Evolutionary conservation across 2,113 vertebrate genomes (phyloP).

Genomic region (Cricetomys ansorgei): DNA sequence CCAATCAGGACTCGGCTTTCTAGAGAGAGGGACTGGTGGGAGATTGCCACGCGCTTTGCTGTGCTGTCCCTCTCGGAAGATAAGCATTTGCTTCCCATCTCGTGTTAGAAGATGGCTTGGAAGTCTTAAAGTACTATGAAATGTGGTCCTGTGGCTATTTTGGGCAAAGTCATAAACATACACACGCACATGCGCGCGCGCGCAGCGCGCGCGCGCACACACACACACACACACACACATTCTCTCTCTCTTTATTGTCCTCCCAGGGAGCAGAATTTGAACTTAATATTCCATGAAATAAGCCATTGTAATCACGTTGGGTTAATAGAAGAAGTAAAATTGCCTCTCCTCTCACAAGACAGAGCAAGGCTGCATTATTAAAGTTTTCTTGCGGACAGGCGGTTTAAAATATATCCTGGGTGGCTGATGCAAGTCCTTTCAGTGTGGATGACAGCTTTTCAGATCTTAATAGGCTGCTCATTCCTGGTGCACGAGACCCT

Average conservation of each 20-base stretch:
- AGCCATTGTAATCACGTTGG: slow-evolving; percentile 98
- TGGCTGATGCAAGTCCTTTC: slow-evolving; percentile 92
- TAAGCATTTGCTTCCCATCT: slow-evolving; percentile 80
- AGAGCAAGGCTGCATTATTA: slow-evolving; percentile 93
- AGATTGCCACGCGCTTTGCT: slow-evolving; percentile 59
- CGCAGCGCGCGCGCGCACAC: slow-evolving; percentile 74
- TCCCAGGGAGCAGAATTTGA: slow-evolving; percentile 96
- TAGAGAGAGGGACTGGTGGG: slow-evolving; percentile 3
- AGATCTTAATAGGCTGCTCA: slow-evolving; percentile 94
- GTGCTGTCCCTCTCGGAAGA: slow-evolving; percentile 78
- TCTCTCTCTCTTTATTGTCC: slow-evolving; percentile 89
- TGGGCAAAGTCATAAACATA: slow-evolving; percentile 88
- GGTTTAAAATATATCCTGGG: slow-evolving; percentile 92
- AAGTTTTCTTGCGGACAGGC: slow-evolving; percentile 92
- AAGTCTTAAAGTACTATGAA: slow-evolving; percentile 85
- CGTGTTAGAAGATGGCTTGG: slow-evolving; percentile 83
- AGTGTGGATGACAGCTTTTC: slow-evolving; percentile 93
- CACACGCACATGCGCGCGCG: slow-evolving; percentile 72
- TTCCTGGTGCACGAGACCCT: slow-evolving; percentile 88
- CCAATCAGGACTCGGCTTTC: slow-evolving; percentile 62
- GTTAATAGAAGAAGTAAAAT: slow-evolving; percentile 99
- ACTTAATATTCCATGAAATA: slow-evolving; percentile 99
- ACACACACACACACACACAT: slow-evolving; percentile 46
- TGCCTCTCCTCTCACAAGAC: slow-evolving; percentile 92
- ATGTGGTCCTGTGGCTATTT: slow-evolving; percentile 89